phyloP scores from a whole-genome alignment of 2,888 invertebrate genomes.

The Tachystola acroxantha region DNA sequence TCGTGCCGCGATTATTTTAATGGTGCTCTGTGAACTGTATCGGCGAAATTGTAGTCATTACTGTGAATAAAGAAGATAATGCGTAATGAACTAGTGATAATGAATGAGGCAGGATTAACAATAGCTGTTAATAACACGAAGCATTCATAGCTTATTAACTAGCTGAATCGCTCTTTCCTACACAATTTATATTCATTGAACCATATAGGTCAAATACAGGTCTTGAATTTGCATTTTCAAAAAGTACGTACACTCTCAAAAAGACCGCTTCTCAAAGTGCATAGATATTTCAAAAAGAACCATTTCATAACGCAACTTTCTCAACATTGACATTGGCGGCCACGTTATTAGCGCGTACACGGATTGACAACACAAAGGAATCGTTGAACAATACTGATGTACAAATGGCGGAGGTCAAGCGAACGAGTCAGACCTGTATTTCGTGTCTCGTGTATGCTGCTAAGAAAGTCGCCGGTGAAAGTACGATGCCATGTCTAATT shows the following conservation, averaged over 20 bases:
- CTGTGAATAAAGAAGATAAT: slow-evolving; percentile 15
- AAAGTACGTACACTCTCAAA: too few species aligned
- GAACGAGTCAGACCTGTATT: slow-evolving; percentile 50
- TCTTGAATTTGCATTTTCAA: too few species aligned
- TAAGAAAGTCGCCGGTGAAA: slow-evolving; percentile 70
- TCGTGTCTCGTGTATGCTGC: slow-evolving; percentile 30
- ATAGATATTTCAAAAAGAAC: too few species aligned
- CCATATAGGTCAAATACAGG: slow-evolving; percentile 7
- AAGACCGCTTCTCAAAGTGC: too few species aligned
- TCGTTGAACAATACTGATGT: slow-evolving; percentile 42
- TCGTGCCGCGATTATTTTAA: slow-evolving; percentile 21
- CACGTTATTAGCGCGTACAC: slow-evolving; percentile 28
- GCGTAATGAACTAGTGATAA: slow-evolving; percentile 12
- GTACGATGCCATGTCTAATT: slow-evolving; percentile 58
- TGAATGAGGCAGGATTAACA: slow-evolving; percentile 13
- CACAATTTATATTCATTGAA: slow-evolving; percentile 2
- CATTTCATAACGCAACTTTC: slow-evolving; percentile 25
- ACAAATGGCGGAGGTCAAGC: slow-evolving; percentile 50
- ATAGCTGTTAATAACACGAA: slow-evolving; percentile 17
- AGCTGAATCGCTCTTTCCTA: slow-evolving; percentile 7
- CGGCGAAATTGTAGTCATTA: slow-evolving; percentile 23
- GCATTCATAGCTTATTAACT: slow-evolving; percentile 1
- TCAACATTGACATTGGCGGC: slow-evolving; percentile 41
- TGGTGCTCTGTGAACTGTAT: slow-evolving; percentile 21
- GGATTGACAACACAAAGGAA: slow-evolving; percentile 44